Evolutionary conservation across 2,888 invertebrate species (phyloP).

Genomic region (Brachynemurus nebulosus): DNA sequence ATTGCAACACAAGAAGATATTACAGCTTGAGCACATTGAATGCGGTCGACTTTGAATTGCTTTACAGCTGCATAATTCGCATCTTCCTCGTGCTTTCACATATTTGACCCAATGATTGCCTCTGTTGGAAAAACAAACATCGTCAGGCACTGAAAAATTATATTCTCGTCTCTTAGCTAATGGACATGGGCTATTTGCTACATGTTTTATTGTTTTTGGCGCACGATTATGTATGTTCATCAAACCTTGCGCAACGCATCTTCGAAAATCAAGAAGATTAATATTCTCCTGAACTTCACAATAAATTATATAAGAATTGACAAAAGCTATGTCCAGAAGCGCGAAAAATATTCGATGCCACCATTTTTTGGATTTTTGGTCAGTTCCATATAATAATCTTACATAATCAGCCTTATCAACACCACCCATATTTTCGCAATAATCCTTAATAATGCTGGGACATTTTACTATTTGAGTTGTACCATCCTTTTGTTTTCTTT

Average conservation of each 20-base stretch:
- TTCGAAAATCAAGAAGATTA: slow-evolving; percentile 11
- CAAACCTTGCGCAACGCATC: not conserved
- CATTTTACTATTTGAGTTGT: no score
- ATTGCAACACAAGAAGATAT: slow-evolving; percentile 1
- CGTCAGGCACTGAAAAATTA: slow-evolving; percentile 7
- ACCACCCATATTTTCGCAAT: slow-evolving; percentile 18
- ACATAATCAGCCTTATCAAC: slow-evolving; percentile 15
- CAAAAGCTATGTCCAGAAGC: slow-evolving; percentile 19
- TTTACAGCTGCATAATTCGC: slow-evolving; percentile 6
- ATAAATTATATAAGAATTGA: slow-evolving; percentile 16
- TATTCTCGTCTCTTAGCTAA: slow-evolving; percentile 3
- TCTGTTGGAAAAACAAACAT: slow-evolving; percentile 8
- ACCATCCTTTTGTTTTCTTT: no score
- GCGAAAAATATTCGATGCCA: slow-evolving; percentile 21
- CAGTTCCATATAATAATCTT: slow-evolving; percentile 11
- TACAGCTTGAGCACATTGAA: not conserved
- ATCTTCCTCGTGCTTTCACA: slow-evolving; percentile 8
- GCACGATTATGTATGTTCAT: not conserved
- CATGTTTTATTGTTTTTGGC: not conserved
- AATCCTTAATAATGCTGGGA: no score
- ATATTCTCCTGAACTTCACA: slow-evolving; percentile 10
- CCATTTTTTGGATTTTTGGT: slow-evolving; percentile 19
- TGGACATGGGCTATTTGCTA: not conserved
- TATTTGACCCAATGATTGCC: slow-evolving; percentile 8
- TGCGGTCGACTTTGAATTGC: not conserved